Conservation (phyloP, 2,888 invertebrate genomes). For the Cataglyphis livida region DNA sequence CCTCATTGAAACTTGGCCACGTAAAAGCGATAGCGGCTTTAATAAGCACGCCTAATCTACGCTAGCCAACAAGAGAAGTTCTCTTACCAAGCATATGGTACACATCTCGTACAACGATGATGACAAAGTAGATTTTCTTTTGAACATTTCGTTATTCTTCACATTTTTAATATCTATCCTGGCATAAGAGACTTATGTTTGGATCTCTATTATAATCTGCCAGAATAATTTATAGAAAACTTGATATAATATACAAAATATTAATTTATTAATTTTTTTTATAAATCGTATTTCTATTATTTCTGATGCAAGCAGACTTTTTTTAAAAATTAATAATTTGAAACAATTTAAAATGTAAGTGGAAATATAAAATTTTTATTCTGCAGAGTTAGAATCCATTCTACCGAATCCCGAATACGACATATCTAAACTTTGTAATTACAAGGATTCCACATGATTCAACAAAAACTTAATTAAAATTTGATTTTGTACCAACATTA, state of each 20-base stretch:
- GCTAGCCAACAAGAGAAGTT: constrained; percentile 60
- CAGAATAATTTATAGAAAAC: neutral
- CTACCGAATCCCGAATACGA: neutral
- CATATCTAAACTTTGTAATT: neutral
- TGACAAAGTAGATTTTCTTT: constrained; percentile 2
- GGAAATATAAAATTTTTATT: neutral
- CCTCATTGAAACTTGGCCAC: constrained; percentile 82
- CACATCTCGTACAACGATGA: constrained; percentile 6
- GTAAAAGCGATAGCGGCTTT: constrained; percentile 78
- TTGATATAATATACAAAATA: neutral
- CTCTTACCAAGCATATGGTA: constrained; percentile 25
- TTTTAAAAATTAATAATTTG: neutral
- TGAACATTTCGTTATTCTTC: neutral
- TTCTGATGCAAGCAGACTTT: neutral
- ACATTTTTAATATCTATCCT: neutral
- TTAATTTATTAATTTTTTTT: neutral
- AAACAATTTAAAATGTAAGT: neutral
- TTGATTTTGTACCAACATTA: neutral
- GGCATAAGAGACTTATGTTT: neutral
- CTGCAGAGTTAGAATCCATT: neutral
- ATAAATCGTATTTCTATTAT: neutral
- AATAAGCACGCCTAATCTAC: constrained; percentile 80
- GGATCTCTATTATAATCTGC: neutral
- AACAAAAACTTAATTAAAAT: constrained; percentile 12
- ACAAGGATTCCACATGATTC: neutral